Percentiles rank a stretch among this genome's conserved stretches.
phyloP scores from a whole-genome alignment of 2,888 invertebrate genomes.

The Scaptomyza reducta region DNA sequence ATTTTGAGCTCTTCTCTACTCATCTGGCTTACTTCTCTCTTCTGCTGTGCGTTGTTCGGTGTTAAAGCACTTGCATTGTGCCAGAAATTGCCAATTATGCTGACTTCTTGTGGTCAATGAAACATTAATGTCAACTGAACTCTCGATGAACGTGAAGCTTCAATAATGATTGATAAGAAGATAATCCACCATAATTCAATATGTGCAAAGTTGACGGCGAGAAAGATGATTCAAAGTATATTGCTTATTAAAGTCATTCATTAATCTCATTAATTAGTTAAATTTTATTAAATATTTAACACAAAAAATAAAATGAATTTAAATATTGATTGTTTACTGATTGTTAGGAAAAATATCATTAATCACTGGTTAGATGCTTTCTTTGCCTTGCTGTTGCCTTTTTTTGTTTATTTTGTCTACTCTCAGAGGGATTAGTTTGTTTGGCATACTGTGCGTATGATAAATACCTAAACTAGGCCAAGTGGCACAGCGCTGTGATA shows the following conservation, averaged over 20 bases:
- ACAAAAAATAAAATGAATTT: not conserved
- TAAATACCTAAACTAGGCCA: conserved; percentile 44
- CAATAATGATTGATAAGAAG: conserved; percentile 7
- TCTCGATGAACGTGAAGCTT: conserved; percentile 13
- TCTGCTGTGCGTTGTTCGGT: not conserved
- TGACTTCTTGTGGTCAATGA: conserved; percentile 13
- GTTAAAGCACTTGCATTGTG: conserved; percentile 31
- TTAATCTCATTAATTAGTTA: conserved; percentile 12
- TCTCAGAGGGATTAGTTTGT: conserved; percentile 29
- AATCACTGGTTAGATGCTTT: conserved; percentile 14
- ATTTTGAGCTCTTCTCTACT: conserved; percentile 24
- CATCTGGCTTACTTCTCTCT: not conserved
- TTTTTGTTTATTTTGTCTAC: conserved; percentile 8
- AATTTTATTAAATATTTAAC: not conserved
- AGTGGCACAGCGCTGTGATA: conserved; percentile 40
- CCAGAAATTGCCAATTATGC: conserved; percentile 16
- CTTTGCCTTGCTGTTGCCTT: not conserved
- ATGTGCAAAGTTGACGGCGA: not conserved
- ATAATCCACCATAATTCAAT: not conserved
- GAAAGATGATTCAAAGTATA: not conserved
- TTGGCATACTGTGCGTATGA: conserved; percentile 16
- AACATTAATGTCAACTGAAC: conserved; percentile 16
- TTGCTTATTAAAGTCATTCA: not conserved
- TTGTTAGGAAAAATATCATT: conserved; percentile 28
- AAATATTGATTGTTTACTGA: conserved; percentile 13